phyloP scores from a whole-genome alignment of 64 coral and sea anemone species.

The Actinia tenebrosa region DNA sequence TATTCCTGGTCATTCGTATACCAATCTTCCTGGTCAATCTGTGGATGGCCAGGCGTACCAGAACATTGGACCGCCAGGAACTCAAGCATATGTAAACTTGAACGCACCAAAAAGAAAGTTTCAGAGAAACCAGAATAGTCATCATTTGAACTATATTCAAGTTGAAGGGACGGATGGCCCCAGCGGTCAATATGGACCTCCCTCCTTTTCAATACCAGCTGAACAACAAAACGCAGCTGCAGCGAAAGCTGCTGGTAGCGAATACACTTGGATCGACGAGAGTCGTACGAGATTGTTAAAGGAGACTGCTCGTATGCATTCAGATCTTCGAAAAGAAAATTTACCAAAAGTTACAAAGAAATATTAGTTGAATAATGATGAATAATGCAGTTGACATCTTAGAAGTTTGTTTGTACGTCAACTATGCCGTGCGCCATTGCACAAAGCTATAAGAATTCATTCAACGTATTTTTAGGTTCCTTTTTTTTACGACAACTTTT shows the following conservation, averaged over 20 bases:
- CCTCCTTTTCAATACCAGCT: neutral
- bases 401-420: neutral
- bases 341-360: conserved; percentile 55
- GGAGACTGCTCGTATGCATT: conserved; percentile 57
- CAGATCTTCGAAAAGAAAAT: conserved; percentile 52
- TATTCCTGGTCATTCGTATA: conserved; percentile 50
- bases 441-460: neutral
- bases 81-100: conserved; percentile 41
- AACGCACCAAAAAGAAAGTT: conserved; percentile 13
- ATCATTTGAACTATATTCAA: conserved; percentile 58
- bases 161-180: conserved; percentile 38
- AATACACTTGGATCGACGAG: conserved; percentile 69
- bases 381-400: neutral
- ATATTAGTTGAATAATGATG: conserved; percentile 4
- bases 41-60: conserved; percentile 25
- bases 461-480: neutral
- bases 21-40: conserved; percentile 22
- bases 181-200: conserved; percentile 16
- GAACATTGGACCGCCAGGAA: conserved; percentile 35
- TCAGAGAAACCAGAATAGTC: conserved; percentile 24
- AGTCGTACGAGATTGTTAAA: conserved; percentile 39
- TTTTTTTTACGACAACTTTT: neutral
- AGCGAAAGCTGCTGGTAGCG: conserved; percentile 20
- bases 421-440: neutral
- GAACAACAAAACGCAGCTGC: conserved; percentile 16